Percentiles rank a stretch among this genome's conserved stretches.
These are phyloP conservation scores for Periophthalmodon schlosseri DNA, from an alignment of 2,113 vertebrate species.

Conservation along the genomic window DNA sequence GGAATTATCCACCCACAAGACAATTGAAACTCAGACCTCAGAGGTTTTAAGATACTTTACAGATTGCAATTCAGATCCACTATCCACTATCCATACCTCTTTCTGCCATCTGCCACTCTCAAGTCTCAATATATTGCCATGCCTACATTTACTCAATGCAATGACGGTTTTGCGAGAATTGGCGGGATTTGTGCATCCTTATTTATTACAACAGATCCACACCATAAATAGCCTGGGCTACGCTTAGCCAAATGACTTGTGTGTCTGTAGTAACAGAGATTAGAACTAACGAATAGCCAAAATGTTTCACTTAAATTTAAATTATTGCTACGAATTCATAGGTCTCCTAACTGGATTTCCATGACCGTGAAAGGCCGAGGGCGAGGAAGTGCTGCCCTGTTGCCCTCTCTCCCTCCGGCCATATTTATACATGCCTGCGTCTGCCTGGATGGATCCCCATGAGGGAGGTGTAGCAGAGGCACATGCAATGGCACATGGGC, in stretches of 20 bases:
- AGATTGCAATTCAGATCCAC: conserved; percentile 43
- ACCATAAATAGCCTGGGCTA: background rate
- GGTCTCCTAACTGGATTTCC: background rate
- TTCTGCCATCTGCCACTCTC: background rate
- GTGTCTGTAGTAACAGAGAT: background rate
- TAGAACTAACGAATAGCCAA: background rate
- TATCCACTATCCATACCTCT: background rate
- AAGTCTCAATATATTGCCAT: background rate
- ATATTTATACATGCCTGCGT: conserved; percentile 17
- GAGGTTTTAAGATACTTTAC: conserved; percentile 51
- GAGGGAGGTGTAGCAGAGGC: conserved; percentile 27
- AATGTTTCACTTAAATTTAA: background rate
- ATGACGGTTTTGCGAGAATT: background rate
- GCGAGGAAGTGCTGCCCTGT: too few relatives aligned
- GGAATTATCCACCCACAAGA: conserved; percentile 65
- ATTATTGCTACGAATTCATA: background rate
- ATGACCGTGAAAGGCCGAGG: background rate
- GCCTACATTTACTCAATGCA: too few relatives aligned
- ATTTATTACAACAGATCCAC: background rate
- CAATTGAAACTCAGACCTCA: conserved; percentile 59
- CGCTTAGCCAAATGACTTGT: background rate
- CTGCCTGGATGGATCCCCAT: background rate
- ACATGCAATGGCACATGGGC: conserved; percentile 8
- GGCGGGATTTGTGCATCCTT: background rate
- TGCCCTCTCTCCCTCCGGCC: conserved; percentile 3